Percentiles rank a stretch among this genome's conserved stretches.
phyloP scores from a whole-genome alignment of 2,888 invertebrate species.

The Sycophila texana region DNA sequence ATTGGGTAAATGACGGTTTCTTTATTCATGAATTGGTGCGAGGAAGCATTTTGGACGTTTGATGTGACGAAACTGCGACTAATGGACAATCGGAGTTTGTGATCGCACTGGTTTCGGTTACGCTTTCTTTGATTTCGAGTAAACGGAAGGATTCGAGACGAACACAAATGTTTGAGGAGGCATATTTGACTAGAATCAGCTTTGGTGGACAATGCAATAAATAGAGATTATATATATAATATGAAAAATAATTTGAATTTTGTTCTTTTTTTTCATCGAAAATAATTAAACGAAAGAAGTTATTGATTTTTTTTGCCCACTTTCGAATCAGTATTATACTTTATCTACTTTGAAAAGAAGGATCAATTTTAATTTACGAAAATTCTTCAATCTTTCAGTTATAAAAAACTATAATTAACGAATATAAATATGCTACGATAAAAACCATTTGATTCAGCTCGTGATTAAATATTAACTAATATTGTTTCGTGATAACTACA shows the following conservation, averaged over 20 bases:
- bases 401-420: not conserved
- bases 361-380: not conserved
- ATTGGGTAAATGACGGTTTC: slow-evolving; percentile 11
- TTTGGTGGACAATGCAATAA: not conserved
- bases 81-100: slow-evolving; percentile 3
- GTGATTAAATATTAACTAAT: not conserved
- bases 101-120: slow-evolving; percentile 9
- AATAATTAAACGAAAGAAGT: not conserved
- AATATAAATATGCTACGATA: not conserved
- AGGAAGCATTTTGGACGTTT: slow-evolving; percentile 33
- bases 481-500: not conserved
- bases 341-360: not conserved
- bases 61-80: slow-evolving; percentile 12
- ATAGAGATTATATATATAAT: too few relatives aligned
- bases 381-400: too few relatives aligned
- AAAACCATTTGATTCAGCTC: slow-evolving; percentile 43
- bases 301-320: not conserved
- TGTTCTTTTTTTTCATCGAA: too few relatives aligned
- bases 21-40: not conserved
- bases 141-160: slow-evolving; percentile 16
- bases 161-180: slow-evolving; percentile 39
- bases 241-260: not conserved
- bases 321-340: not conserved
- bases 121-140: slow-evolving; percentile 23
- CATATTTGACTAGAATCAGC: slow-evolving; percentile 24